These are phyloP conservation scores for Apolygus lucorum DNA, from an alignment of 1,140 invertebrate genomes.

Conservation along the genomic window DNA sequence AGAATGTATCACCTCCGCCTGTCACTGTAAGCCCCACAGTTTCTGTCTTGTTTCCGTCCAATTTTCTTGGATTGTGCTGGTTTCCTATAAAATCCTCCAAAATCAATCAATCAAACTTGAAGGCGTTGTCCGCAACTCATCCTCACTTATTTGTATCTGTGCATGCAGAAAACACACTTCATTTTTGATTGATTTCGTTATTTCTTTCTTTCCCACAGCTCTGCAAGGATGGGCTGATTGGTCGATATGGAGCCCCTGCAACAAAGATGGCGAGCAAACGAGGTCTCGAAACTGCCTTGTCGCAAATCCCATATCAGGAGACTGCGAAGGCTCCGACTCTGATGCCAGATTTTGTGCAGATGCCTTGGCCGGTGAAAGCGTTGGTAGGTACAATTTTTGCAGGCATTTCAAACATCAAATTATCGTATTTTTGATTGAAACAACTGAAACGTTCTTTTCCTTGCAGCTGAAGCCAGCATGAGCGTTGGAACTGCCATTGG, in stretches of 20 bases:
- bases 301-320: constrained; percentile 42
- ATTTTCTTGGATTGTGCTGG: too few species aligned
- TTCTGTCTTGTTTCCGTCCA: too few species aligned
- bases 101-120: too few species aligned
- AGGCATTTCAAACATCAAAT: too few species aligned
- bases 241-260: constrained; percentile 62
- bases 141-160: too few species aligned
- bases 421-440: too few species aligned
- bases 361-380: constrained; percentile 8
- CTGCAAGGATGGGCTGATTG: constrained; percentile 52
- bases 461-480: constrained; percentile 23
- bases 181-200: too few species aligned
- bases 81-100: too few species aligned
- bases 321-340: constrained; percentile 54
- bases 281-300: constrained; percentile 51
- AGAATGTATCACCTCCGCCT: constrained; percentile 41
- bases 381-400: constrained; percentile 3
- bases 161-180: too few species aligned
- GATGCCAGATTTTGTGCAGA: constrained; percentile 54
- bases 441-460: too few species aligned
- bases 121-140: too few species aligned
- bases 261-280: constrained; percentile 52
- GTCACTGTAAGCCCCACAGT: constrained; percentile 43
- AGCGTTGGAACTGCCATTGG: constrained; percentile 46
- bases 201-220: constrained; percentile 38